Evolutionary conservation across 2,797 vertebrate genomes (phyloP), one percentile per base, ranked within the genome.

Genomic region (Eulemur albifrons): DNA sequence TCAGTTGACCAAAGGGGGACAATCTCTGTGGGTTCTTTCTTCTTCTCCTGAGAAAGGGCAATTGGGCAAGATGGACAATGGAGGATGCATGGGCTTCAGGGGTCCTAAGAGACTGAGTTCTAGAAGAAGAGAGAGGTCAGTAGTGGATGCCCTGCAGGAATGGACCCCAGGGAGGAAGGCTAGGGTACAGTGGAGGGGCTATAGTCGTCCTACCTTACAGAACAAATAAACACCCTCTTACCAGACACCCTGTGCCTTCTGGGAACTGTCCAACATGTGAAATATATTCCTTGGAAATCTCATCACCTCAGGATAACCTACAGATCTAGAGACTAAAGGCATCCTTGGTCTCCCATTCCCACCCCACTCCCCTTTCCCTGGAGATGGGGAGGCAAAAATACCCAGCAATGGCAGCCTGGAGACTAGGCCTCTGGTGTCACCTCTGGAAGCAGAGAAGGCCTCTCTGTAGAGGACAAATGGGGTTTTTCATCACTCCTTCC

Each of bases 191-290:
- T 14, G 1, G 38, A 77, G 27, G 17, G 12, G 63, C 45, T 30
- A 13, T 10, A 89, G 5, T 80, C 43, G 52, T n/a, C 35, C 50
- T 70, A 67, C 61, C 67, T 94, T n/a, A 6, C 32, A 79, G 38
- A 73, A 92, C 50, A 96, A 85, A 87, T 50, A 79, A 77, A 67
- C 27, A 72, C 21, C 38, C 69, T 77, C 32, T 48, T 48, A 38
- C 21, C 59, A 67, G 76, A 65, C 30, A 18, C 0, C 45, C 40
- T 69, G 27, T 52, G 73, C 20, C 61, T 73, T 86, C 90, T 93
- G 63, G 50, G 40, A 95, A 92, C 72, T 85, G 21, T 57, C 84
- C 72, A 80, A 90, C 65, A 96, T 27, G 25, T 88, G 59, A 93
- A 87, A 79, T 14, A 63, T 50, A 32, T 81, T 88, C 88, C 67